Conservation (phyloP, 2,888 invertebrate genomes). For the Drosophila paramelanica region DNA sequence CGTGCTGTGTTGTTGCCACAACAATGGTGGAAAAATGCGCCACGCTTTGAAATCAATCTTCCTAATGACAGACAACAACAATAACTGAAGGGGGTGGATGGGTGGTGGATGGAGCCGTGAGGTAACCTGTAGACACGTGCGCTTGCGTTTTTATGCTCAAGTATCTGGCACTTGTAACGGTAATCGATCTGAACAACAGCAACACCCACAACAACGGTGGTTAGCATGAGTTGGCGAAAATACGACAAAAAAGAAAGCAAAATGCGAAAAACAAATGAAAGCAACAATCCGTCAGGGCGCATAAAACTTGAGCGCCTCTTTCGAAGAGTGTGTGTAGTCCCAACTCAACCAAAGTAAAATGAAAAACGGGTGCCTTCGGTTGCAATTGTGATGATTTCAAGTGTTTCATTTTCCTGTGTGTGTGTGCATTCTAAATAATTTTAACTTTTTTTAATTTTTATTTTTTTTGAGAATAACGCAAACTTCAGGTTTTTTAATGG, state of each 20-base stretch:
- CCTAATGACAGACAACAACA: conserved; percentile 71
- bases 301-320: conserved; percentile 22
- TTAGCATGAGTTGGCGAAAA: conserved; percentile 51
- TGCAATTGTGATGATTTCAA: conserved; percentile 50
- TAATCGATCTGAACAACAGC: conserved; percentile 74
- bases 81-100: neutral
- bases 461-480: neutral
- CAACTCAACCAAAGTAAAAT: conserved; percentile 1
- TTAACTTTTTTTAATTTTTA: neutral
- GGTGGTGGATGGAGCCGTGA: conserved; percentile 2
- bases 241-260: conserved; percentile 15
- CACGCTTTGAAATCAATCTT: conserved; percentile 76
- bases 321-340: neutral
- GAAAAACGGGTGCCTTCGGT: conserved; percentile 13
- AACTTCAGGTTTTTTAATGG: too few species aligned
- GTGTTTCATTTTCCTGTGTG: conserved; percentile 16
- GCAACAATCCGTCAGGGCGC: conserved; percentile 43
- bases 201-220: conserved; percentile 52
- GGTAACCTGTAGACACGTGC: conserved; percentile 69
- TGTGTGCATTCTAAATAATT: neutral
- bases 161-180: conserved; percentile 76
- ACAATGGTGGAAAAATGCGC: conserved; percentile 58
- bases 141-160: conserved; percentile 71
- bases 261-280: conserved; percentile 24
- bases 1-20: conserved; percentile 47